Conservation (phyloP, 2,888 invertebrate genomes). For the Dermolepida albohirtum region DNA sequence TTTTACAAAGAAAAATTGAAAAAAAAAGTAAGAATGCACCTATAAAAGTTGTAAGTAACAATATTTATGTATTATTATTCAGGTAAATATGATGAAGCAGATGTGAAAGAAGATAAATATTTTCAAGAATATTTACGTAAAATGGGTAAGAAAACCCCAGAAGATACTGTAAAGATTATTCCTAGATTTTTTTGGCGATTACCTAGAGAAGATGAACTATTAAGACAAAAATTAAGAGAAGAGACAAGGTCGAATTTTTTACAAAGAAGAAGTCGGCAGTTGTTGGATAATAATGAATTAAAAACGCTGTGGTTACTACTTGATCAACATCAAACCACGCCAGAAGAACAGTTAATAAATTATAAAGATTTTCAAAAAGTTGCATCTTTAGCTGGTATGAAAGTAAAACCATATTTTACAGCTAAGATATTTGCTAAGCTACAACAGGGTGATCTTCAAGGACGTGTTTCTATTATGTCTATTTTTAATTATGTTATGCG, state of each 20-base stretch:
- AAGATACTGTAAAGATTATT: slow-evolving; percentile 70
- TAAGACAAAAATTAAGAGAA: slow-evolving; percentile 86
- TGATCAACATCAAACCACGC: slow-evolving; percentile 82
- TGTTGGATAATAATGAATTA: slow-evolving; percentile 89
- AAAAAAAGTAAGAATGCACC: slow-evolving; percentile 52
- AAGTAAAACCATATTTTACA: slow-evolving; percentile 77
- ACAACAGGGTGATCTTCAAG: slow-evolving; percentile 86
- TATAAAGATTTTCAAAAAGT: slow-evolving; percentile 89
- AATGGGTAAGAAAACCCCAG: slow-evolving; percentile 51
- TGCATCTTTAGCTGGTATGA: slow-evolving; percentile 75
- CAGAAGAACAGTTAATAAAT: slow-evolving; percentile 86
- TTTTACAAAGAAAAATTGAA: slow-evolving; percentile 67
- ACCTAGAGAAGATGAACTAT: slow-evolving; percentile 80
- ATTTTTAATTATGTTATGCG: slow-evolving; percentile 96
- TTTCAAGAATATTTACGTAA: slow-evolving; percentile 55
- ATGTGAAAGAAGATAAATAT: slow-evolving; percentile 57
- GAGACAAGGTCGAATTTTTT: slow-evolving; percentile 90
- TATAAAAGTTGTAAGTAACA: neutral
- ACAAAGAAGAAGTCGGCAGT: slow-evolving; percentile 84
- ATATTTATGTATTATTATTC: neutral
- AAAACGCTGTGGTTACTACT: slow-evolving; percentile 84
- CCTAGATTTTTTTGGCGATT: slow-evolving; percentile 83
- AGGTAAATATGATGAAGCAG: slow-evolving; percentile 21
- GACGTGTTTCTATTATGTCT: slow-evolving; percentile 87
- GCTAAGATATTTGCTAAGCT: slow-evolving; percentile 89